These are phyloP conservation scores for Macrocentrus cingulum DNA, from an alignment of 1,140 invertebrate species.

Conservation along the genomic window DNA sequence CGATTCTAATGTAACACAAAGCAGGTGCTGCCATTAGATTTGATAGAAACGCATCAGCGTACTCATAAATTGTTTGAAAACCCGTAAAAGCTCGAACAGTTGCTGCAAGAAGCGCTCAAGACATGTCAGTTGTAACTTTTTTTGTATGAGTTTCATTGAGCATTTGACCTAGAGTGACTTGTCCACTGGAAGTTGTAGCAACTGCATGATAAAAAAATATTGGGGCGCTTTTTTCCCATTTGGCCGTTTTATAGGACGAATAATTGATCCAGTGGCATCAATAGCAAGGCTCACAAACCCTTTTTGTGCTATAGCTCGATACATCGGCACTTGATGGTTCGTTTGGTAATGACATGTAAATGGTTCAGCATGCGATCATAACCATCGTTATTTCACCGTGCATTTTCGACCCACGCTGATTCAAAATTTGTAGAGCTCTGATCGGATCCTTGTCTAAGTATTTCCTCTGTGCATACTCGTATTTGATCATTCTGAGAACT, in stretches of 20 bases:
- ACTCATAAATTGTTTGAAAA: slow-evolving; percentile 20
- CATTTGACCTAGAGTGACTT: slow-evolving; percentile 14
- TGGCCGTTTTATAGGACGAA: slow-evolving; percentile 3
- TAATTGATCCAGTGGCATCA: slow-evolving; percentile 22
- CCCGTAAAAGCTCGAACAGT: slow-evolving; percentile 23
- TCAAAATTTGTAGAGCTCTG: slow-evolving; percentile 18
- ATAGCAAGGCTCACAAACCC: background rate
- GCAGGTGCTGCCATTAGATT: background rate
- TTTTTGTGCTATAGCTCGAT: background rate
- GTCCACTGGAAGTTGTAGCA: background rate
- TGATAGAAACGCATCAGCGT: slow-evolving; percentile 22
- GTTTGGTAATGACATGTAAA: slow-evolving; percentile 22
- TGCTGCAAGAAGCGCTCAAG: too few species aligned
- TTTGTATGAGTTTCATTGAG: slow-evolving; percentile 16
- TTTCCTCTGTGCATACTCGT: background rate
- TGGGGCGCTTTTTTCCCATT: slow-evolving; percentile 10
- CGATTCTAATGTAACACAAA: slow-evolving; percentile 20
- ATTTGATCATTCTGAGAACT: slow-evolving; percentile 10
- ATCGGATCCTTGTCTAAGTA: slow-evolving; percentile 19
- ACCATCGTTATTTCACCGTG: slow-evolving; percentile 16
- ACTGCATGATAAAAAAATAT: slow-evolving; percentile 14
- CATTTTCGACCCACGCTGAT: background rate
- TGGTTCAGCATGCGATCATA: slow-evolving; percentile 10
- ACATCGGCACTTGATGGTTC: slow-evolving; percentile 22
- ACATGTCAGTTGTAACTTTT: slow-evolving; percentile 21